Base-by-base conservation (phyloP, 2,113 vertebrate species). In the Chascanopsetta lugubris region DNA sequence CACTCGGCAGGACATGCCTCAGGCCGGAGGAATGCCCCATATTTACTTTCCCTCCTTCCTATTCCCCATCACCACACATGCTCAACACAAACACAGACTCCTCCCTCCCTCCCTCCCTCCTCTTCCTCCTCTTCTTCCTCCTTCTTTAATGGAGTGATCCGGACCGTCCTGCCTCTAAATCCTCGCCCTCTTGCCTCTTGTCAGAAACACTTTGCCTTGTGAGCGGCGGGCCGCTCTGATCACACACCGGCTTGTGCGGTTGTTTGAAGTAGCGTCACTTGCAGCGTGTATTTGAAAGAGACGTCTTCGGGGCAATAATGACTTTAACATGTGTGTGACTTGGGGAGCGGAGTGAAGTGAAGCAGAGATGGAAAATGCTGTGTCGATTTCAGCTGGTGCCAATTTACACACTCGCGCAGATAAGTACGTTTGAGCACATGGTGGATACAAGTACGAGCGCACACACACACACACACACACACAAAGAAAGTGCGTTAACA, bases 1-100 rank as follows among this genome's bases (percentile, higher is more conserved):
- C 85, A 81, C 79, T 70, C 59, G n/a, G 71, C 86, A 87, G 74
- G 79, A 86, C 85, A 72, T 85, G 82, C 65, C 73, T 88, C 47
- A 84, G 70, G 56, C 73, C 53, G 1, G 54, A 81, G 72, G 84
- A 89, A 88, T 89, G 89, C 84, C 79, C 78, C 51, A 18, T 87
- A 79, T 91, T 86, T 82, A 84, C 83, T 78, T 77, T 82, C 54
- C 68, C 63, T 69, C 57, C 48, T 79, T 74, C 56, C 69, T 38
- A 66, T 77, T 85, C 59, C 73, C 63, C 70, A 77, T 80, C 87
- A 70, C 75, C 69, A 77, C 69, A 66, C 72, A 61, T 62, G 7
- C 67, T 72, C 61, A 47, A 38, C 55, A 45, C 80, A 84, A 72
- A 76, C 77, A 75, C 50, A 68, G 40, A 68, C 78, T 34, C 57